A percentile compares a stretch with the other conserved stretches of the same genome.
phyloP scores from a whole-genome alignment of 2,888 invertebrate genomes.

The Xylocampa areola region DNA sequence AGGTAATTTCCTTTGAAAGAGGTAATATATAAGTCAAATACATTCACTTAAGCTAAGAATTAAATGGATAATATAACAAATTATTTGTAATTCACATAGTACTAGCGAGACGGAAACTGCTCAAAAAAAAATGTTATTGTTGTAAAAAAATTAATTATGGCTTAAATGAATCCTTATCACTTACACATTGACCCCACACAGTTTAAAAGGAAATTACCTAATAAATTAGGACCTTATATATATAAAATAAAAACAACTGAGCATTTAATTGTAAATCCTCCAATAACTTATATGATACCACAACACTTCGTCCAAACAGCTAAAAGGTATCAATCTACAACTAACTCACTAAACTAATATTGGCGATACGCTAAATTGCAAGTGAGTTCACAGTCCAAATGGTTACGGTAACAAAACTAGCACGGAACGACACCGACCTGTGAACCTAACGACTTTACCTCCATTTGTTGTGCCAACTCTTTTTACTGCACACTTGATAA shows the following conservation, averaged over 20 bases:
- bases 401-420: conserved; percentile 70
- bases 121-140: too few relatives aligned
- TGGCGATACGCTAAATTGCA: conserved; percentile 44
- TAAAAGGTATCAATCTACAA: conserved; percentile 30
- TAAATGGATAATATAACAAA: too few relatives aligned
- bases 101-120: too few relatives aligned
- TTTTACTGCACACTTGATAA: conserved; percentile 36
- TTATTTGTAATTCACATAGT: too few relatives aligned
- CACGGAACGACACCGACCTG: conserved; percentile 66
- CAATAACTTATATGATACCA: not conserved
- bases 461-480: conserved; percentile 66
- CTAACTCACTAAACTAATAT: conserved; percentile 50
- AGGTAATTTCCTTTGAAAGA: too few relatives aligned
- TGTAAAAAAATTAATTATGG: too few relatives aligned
- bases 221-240: not conserved
- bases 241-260: not conserved
- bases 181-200: too few relatives aligned
- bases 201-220: too few relatives aligned
- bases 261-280: not conserved
- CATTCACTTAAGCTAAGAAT: too few relatives aligned
- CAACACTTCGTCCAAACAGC: conserved; percentile 14
- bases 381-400: conserved; percentile 63
- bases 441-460: conserved; percentile 68
- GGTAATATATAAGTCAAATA: too few relatives aligned
- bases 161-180: too few relatives aligned